Conservation (phyloP, 2,797 vertebrate species). For the Tympanoctomys barrerae region DNA sequence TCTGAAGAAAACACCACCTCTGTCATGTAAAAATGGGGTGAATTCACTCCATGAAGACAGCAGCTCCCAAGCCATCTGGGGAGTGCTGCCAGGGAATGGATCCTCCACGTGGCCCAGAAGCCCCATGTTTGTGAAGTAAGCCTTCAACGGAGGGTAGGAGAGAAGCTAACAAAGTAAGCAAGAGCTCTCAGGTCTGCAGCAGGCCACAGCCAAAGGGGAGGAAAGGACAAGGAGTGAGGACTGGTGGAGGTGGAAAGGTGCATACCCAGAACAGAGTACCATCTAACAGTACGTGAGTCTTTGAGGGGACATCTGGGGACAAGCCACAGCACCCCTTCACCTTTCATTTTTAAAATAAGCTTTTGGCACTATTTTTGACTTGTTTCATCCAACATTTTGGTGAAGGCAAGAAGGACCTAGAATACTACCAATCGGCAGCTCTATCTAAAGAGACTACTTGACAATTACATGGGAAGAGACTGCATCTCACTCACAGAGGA, state of each 20-base stretch:
- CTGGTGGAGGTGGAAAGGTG: neutral
- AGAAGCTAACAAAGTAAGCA: neutral
- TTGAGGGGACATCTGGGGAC: neutral
- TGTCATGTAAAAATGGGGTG: neutral
- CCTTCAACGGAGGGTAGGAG: neutral
- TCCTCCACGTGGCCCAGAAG: neutral
- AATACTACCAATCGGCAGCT: neutral
- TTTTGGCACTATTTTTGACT: neutral
- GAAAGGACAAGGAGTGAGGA: neutral
- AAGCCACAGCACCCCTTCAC: neutral
- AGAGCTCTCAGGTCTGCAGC: neutral
- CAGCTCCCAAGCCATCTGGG: neutral
- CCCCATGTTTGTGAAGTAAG: neutral
- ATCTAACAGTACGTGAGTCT: neutral
- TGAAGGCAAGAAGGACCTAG: neutral
- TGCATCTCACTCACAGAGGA: neutral
- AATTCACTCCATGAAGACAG: neutral
- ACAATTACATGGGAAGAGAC: neutral
- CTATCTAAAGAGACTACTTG: neutral
- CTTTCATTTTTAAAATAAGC: neutral
- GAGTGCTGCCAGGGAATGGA: neutral
- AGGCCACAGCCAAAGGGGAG: neutral
- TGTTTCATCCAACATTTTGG: neutral
- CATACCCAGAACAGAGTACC: neutral
- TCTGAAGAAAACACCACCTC: neutral